phyloP scores from a whole-genome alignment of 2,888 invertebrate species.

The Deroplatys truncata region DNA sequence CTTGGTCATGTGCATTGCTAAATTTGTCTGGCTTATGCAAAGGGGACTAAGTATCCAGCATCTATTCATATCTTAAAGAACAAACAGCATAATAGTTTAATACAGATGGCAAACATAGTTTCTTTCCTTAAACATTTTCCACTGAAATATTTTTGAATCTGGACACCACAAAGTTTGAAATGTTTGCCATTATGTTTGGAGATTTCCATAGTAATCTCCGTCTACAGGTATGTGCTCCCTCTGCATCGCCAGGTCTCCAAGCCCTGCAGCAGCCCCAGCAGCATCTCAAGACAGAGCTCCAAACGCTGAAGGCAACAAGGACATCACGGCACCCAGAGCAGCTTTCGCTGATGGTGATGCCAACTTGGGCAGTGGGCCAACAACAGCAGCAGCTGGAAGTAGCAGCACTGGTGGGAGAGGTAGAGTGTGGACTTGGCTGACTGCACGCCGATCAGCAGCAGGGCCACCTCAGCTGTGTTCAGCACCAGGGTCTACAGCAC shows the following conservation, averaged over 20 bases:
- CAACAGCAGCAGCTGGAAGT: not conserved
- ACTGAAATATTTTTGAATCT: not conserved
- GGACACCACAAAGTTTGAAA: not conserved
- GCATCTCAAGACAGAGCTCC: not conserved
- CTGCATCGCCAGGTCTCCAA: conserved; percentile 26
- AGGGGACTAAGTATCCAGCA: too few species aligned
- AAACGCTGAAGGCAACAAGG: conserved; percentile 22
- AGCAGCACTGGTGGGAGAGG: conserved; percentile 16
- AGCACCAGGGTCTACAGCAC: conserved; percentile 43
- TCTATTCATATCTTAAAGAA: too few species aligned
- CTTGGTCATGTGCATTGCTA: too few species aligned
- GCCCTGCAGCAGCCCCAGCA: conserved; percentile 7
- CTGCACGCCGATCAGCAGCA: conserved; percentile 25
- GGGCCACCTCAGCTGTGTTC: conserved; percentile 2
- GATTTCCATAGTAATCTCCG: not conserved
- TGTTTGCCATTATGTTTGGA: not conserved
- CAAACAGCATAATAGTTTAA: not conserved
- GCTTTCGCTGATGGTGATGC: not conserved
- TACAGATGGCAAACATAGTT: not conserved
- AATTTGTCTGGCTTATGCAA: too few species aligned
- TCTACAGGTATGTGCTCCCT: conserved; percentile 27
- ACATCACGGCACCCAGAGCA: conserved; percentile 12
- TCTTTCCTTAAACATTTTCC: not conserved
- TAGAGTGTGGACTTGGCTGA: conserved; percentile 35
- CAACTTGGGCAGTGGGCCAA: not conserved